A percentile compares a stretch with the other conserved stretches of the same genome.
Conservation (phyloP, 92 coral and sea anemone genomes). For the Metridium senile region DNA sequence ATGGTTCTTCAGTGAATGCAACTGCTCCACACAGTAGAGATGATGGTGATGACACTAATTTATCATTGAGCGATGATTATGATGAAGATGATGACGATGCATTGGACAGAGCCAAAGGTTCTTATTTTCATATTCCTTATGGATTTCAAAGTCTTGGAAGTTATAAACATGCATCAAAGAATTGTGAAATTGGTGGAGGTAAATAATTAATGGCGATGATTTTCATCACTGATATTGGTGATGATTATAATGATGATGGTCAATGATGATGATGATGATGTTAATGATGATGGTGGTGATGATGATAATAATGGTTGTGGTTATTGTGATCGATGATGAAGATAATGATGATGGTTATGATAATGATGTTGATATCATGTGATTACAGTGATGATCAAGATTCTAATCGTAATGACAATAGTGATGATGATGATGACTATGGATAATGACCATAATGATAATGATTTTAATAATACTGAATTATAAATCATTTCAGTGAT, state of each 20-base stretch:
- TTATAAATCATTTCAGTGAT: neutral
- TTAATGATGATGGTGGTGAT: neutral
- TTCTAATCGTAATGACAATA: neutral
- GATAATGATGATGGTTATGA: no score
- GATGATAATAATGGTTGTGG: no score
- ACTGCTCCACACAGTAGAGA: neutral
- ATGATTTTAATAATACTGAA: neutral
- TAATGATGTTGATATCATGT: no score
- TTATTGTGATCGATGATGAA: no score
- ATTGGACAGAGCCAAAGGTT: slow-evolving; percentile 10
- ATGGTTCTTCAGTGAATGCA: no score
- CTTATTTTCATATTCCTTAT: slow-evolving; percentile 83
- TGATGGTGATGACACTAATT: neutral
- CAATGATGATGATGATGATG: neutral
- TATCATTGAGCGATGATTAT: slow-evolving; percentile 19
- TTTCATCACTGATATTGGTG: neutral
- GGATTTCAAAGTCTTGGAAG: slow-evolving; percentile 89
- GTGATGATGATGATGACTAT: neutral
- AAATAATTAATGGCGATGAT: neutral
- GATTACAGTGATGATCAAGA: no score
- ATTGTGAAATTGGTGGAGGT: slow-evolving; percentile 97
- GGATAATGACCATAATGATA: neutral
- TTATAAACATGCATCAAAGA: slow-evolving; percentile 92
- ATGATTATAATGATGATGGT: neutral
- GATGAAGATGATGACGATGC: slow-evolving; percentile 38